Conservation (phyloP, 2,888 invertebrate species). For the Rhamphomyia laevipes region DNA sequence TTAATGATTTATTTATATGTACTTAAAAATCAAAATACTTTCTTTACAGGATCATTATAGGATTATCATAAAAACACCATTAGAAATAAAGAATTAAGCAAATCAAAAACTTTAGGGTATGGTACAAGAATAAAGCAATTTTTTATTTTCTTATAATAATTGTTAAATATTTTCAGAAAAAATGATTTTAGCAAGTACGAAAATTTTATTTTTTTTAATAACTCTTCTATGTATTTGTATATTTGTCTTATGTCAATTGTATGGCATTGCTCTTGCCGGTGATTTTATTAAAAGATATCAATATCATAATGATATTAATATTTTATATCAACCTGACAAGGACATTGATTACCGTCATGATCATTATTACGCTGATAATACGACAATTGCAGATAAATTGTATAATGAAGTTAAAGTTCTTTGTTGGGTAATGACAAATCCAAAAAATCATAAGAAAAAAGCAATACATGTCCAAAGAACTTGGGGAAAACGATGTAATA, state of each 20-base stretch:
- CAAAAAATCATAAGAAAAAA: slow-evolving; percentile 75
- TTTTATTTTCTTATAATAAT: too few species aligned
- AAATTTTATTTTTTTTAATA: too few species aligned
- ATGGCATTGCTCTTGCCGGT: neutral
- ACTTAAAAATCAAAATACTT: too few species aligned
- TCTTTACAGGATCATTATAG: too few species aligned
- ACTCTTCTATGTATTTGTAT: too few species aligned
- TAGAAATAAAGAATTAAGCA: too few species aligned
- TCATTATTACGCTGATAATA: slow-evolving; percentile 50
- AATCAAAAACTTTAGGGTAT: too few species aligned
- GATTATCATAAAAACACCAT: too few species aligned
- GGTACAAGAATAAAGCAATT: too few species aligned
- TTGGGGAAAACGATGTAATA: slow-evolving; percentile 83
- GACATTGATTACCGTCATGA: slow-evolving; percentile 29
- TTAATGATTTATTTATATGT: too few species aligned
- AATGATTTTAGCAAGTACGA: too few species aligned
- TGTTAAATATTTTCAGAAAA: too few species aligned
- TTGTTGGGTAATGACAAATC: slow-evolving; percentile 91
- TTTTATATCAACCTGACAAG: slow-evolving; percentile 22
- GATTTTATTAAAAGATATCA: slow-evolving; percentile 20
- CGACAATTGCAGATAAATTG: slow-evolving; percentile 39
- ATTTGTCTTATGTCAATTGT: neutral
- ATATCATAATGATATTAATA: slow-evolving; percentile 22
- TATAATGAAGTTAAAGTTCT: slow-evolving; percentile 65
- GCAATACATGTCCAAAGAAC: slow-evolving; percentile 84